A percentile compares a stretch with the other conserved stretches of the same genome.
phyloP scores from a whole-genome alignment of 2,888 invertebrate species.

The Stenodema calcarata region DNA sequence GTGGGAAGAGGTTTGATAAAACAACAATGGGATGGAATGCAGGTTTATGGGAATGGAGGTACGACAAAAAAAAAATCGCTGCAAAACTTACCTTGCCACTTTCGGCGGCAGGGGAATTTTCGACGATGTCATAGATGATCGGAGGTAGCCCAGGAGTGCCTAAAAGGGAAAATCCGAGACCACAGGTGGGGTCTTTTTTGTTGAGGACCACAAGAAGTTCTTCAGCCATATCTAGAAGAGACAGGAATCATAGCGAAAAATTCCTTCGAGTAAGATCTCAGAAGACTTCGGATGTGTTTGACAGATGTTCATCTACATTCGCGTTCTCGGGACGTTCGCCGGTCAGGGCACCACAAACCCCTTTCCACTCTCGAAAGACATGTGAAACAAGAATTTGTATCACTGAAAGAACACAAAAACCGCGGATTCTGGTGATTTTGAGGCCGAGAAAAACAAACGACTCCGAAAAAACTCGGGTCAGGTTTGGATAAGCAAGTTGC shows the following conservation, averaged over 20 bases:
- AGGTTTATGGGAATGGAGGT: not conserved
- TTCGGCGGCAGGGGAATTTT: conserved; percentile 90
- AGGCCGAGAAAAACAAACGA: conserved; percentile 1
- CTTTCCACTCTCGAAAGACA: not conserved
- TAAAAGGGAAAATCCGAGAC: conserved; percentile 89
- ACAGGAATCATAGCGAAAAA: conserved; percentile 19
- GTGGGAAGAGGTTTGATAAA: not conserved
- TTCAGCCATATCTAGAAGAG: conserved; percentile 75
- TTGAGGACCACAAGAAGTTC: conserved; percentile 87
- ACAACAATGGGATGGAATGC: not conserved
- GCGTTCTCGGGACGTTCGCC: not conserved
- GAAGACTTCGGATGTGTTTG: not conserved
- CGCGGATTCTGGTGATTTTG: not conserved
- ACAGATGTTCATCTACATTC: conserved; percentile 31
- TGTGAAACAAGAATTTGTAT: not conserved
- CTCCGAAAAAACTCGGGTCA: not conserved
- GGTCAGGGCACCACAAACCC: not conserved
- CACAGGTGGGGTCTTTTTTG: conserved; percentile 73
- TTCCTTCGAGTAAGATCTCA: not conserved
- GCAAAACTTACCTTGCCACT: conserved; percentile 78
- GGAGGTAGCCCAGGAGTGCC: conserved; percentile 91
- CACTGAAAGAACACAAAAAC: not conserved
- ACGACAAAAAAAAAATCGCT: not conserved
- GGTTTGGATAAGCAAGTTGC: not conserved
- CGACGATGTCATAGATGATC: conserved; percentile 91